phyloP scores from a whole-genome alignment of 2,113 vertebrate genomes.

The Erpornis zantholeuca region DNA sequence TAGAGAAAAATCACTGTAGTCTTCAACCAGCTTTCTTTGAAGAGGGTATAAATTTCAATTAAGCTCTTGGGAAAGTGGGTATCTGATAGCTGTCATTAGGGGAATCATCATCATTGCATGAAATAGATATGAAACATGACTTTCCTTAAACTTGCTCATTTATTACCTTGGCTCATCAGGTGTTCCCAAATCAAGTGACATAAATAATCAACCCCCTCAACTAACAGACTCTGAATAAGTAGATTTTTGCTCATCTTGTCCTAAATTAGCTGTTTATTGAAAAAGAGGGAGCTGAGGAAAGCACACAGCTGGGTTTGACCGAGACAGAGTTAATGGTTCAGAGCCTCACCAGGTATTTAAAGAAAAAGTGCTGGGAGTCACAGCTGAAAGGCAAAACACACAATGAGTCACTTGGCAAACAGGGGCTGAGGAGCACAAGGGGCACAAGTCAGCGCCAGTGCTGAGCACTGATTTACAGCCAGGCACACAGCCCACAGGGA shows the following conservation, averaged over 20 bases:
- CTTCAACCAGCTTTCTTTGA: not conserved
- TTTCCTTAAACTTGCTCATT: not conserved
- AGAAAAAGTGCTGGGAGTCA: not conserved
- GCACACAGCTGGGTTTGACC: not conserved
- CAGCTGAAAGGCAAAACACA: constrained; percentile 53
- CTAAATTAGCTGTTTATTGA: not conserved
- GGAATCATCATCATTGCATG: not conserved
- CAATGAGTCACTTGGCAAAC: constrained; percentile 71
- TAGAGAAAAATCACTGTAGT: not conserved
- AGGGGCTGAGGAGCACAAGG: not conserved
- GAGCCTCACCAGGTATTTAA: not conserved
- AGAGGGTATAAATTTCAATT: not conserved
- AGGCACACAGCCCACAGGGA: not conserved
- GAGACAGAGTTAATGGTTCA: constrained; percentile 12
- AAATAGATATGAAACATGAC: not conserved
- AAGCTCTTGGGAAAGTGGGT: not conserved
- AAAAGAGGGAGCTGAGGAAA: not conserved
- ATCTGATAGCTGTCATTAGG: not conserved
- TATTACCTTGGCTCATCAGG: not conserved
- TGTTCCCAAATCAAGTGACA: not conserved
- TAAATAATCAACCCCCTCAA: not conserved
- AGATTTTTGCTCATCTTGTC: not conserved
- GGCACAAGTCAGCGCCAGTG: not conserved
- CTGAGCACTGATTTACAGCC: constrained; percentile 9
- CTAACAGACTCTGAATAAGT: not conserved